Percentiles rank a stretch among this genome's conserved stretches.
Conservation (phyloP, 2,797 vertebrate species). For the Coregonus ussuriensis region DNA sequence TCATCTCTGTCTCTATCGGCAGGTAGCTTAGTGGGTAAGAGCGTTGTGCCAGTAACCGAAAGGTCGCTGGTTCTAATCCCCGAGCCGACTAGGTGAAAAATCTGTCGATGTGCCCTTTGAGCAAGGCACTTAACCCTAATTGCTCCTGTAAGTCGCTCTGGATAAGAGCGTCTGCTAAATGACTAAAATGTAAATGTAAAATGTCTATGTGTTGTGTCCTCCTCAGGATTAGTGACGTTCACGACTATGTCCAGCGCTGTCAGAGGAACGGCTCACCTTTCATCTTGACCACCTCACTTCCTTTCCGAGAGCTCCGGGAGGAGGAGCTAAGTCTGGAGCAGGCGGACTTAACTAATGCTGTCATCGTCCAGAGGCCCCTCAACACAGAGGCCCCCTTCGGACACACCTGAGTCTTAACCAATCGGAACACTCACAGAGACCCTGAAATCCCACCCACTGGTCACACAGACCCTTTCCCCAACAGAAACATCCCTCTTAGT, state of each 20-base stretch:
- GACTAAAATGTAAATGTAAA: too few relatives aligned
- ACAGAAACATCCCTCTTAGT: background rate
- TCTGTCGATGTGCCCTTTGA: too few relatives aligned
- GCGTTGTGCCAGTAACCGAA: too few relatives aligned
- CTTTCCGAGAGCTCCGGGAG: slow-evolving; percentile 79
- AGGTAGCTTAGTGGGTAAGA: too few relatives aligned
- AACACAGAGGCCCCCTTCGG: slow-evolving; percentile 75
- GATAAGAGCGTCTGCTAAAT: too few relatives aligned
- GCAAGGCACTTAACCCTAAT: too few relatives aligned
- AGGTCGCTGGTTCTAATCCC: too few relatives aligned
- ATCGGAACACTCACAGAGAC: slow-evolving; percentile 1
- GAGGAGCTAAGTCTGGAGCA: slow-evolving; percentile 84
- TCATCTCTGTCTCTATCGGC: slow-evolving; percentile 6
- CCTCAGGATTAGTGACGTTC: slow-evolving; percentile 86
- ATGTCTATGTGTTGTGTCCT: slow-evolving; percentile 17
- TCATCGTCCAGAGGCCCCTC: slow-evolving; percentile 87
- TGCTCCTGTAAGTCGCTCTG: too few relatives aligned
- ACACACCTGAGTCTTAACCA: slow-evolving; percentile 65
- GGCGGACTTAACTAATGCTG: slow-evolving; percentile 85
- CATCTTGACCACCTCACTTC: slow-evolving; percentile 85
- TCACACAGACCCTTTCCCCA: background rate
- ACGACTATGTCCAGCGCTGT: slow-evolving; percentile 85
- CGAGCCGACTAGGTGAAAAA: too few relatives aligned
- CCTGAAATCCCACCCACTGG: background rate
- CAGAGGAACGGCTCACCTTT: slow-evolving; percentile 83